Conservation (phyloP, 2,113 vertebrate species). For the Chaetorhynchus papuensis region DNA sequence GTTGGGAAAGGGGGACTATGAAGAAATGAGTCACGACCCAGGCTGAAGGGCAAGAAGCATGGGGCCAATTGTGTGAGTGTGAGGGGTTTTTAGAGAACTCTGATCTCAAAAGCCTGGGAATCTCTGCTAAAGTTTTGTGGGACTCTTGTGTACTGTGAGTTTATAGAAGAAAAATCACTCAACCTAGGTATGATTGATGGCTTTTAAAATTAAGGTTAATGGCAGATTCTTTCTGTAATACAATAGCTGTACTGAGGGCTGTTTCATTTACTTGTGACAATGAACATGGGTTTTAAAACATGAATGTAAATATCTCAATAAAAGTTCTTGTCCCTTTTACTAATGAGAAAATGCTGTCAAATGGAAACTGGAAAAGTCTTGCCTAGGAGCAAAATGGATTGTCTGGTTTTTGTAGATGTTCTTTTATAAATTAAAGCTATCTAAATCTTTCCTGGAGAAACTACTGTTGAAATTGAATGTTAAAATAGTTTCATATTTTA, state of each 20-base stretch:
- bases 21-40: background rate
- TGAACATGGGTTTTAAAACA: background rate
- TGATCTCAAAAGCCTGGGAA: background rate
- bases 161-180: background rate
- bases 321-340: background rate
- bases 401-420: background rate
- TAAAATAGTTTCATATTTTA: background rate
- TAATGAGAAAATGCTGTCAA: background rate
- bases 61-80: background rate
- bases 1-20: background rate
- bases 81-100: background rate
- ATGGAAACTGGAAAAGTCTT: background rate
- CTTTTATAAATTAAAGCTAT: background rate
- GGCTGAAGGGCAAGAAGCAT: background rate
- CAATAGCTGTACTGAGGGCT: background rate
- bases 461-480: background rate
- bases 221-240: background rate
- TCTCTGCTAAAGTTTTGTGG: background rate
- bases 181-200: background rate
- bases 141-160: background rate
- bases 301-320: background rate
- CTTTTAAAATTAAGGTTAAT: background rate
- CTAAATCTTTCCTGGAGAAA: background rate
- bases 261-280: background rate
- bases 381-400: background rate